phyloP scores from a whole-genome alignment of 2,888 invertebrate genomes.

The Melinaea marsaeus region DNA sequence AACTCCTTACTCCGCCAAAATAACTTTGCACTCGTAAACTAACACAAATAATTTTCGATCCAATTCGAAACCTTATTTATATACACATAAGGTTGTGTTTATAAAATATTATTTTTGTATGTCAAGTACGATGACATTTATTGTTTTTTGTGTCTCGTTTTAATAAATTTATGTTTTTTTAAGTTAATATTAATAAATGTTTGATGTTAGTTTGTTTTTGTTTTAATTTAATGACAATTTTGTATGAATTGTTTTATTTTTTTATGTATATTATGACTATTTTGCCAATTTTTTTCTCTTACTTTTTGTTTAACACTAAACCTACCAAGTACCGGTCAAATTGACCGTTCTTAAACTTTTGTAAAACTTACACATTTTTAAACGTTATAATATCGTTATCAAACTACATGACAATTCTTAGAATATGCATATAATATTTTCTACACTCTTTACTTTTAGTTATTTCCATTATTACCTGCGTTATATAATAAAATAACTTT shows the following conservation, averaged over 20 bases:
- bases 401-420: too few species aligned
- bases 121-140: slow-evolving; percentile 61
- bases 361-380: too few species aligned
- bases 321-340: too few species aligned
- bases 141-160: slow-evolving; percentile 42
- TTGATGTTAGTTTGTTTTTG: slow-evolving; percentile 7
- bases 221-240: background rate
- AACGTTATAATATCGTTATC: too few species aligned
- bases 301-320: too few species aligned
- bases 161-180: slow-evolving; percentile 66
- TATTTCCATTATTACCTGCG: too few species aligned
- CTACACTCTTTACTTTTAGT: too few species aligned
- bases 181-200: slow-evolving; percentile 43
- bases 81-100: slow-evolving; percentile 24
- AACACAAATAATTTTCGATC: slow-evolving; percentile 8
- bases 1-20: slow-evolving; percentile 35
- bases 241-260: background rate
- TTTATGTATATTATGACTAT: background rate
- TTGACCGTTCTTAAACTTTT: too few species aligned
- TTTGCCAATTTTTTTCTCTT: too few species aligned
- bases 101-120: slow-evolving; percentile 48
- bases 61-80: slow-evolving; percentile 31
- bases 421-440: too few species aligned
- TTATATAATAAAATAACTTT: too few species aligned
- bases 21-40: slow-evolving; percentile 23